Percentiles rank a stretch among this genome's conserved stretches.
These are phyloP conservation scores for Urocynchramus pylzowi DNA, from an alignment of 2,113 vertebrate genomes.

Conservation along the genomic window DNA sequence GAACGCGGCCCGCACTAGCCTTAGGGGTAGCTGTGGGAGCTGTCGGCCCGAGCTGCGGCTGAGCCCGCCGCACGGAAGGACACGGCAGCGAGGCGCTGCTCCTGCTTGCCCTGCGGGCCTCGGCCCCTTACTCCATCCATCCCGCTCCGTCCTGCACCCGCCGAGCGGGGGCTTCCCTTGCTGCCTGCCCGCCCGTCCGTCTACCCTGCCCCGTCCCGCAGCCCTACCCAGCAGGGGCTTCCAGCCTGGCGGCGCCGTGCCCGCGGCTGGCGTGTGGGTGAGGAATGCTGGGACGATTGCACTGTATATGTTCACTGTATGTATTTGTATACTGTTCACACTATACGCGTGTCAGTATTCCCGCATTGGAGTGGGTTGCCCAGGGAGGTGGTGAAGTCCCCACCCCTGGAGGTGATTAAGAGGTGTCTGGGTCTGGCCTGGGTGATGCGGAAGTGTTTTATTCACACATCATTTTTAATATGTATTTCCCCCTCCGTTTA, in stretches of 20 bases:
- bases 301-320: fast-evolving
- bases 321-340: fast-evolving
- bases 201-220: fast-evolving
- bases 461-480: background rate
- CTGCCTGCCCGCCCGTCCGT: fast-evolving
- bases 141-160: too few species aligned
- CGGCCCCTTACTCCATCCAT: fast-evolving
- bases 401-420: background rate
- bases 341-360: fast-evolving
- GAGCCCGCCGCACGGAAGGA: background rate
- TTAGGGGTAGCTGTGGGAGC: fast-evolving
- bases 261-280: background rate
- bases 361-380: fast-evolving
- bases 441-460: background rate
- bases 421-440: background rate
- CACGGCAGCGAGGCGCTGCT: background rate
- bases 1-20: fast-evolving
- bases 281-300: background rate
- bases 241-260: background rate
- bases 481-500: fast-evolving
- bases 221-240: fast-evolving
- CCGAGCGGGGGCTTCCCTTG: background rate
- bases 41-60: fast-evolving
- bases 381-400: background rate
- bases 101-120: background rate